Evolutionary conservation across 2,113 vertebrate genomes (phyloP).

Genomic region (Petrocephalus zakoni): DNA sequence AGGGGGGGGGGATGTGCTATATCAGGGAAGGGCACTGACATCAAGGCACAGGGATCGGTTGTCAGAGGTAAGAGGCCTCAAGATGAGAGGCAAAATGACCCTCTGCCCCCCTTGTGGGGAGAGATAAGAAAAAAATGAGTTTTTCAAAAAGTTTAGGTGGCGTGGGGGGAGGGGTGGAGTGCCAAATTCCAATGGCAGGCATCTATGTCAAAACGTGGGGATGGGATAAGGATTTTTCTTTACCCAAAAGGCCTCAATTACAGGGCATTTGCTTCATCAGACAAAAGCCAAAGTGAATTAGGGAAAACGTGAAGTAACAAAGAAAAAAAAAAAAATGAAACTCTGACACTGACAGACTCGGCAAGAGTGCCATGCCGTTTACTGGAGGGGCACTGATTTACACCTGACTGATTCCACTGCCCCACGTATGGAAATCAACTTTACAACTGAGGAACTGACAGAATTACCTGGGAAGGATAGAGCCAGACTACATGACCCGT

Average conservation of each 20-base stretch:
- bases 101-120: background rate
- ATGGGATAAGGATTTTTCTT: background rate
- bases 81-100: background rate
- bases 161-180: background rate
- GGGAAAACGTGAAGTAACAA: background rate
- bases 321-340: background rate
- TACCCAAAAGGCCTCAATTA: background rate
- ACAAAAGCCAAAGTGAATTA: background rate
- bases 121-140: background rate
- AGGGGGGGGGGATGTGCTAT: background rate
- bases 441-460: no score
- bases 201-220: background rate
- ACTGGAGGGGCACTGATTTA: background rate
- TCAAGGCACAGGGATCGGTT: background rate
- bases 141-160: background rate
- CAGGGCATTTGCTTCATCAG: background rate
- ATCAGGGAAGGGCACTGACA: background rate
- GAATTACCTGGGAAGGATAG: background rate
- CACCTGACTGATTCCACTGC: background rate
- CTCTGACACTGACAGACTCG: background rate
- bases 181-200: background rate
- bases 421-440: background rate
- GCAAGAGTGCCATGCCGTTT: background rate
- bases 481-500: background rate
- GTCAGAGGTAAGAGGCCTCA: background rate